phyloP scores from a whole-genome alignment of 1,140 invertebrate species.

The Aphaenogaster rudis region DNA sequence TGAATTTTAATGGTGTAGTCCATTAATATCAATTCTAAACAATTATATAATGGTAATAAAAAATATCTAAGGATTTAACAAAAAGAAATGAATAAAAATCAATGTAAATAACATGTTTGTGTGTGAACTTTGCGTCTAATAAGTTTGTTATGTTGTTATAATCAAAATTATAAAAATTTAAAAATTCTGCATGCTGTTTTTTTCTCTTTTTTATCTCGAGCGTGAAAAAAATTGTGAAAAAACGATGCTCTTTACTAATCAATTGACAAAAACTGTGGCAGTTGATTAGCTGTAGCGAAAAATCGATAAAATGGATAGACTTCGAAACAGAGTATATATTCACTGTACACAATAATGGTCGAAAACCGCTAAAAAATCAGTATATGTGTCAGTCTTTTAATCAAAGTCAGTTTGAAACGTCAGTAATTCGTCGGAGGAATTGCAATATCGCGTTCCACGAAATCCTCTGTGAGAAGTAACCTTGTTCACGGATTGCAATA shows the following conservation, averaged over 20 bases:
- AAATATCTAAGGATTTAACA: not conserved
- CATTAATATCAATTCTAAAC: not conserved
- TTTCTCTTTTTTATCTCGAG: not conserved
- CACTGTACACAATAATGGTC: not conserved
- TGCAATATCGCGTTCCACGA: constrained; percentile 55
- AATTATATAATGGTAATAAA: not conserved
- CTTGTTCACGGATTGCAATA: constrained; percentile 39
- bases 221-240: not conserved
- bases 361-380: constrained; percentile 26
- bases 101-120: not conserved
- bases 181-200: not conserved
- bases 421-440: constrained; percentile 34
- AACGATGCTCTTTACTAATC: not conserved
- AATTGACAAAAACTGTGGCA: not conserved
- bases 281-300: not conserved
- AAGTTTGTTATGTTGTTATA: not conserved
- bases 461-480: constrained; percentile 20
- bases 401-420: constrained; percentile 27
- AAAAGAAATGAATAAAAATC: not conserved
- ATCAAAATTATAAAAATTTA: not conserved
- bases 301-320: not conserved
- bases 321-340: not conserved
- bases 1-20: not conserved
- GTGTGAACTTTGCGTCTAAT: not conserved
- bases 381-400: constrained; percentile 31